phyloP scores from a whole-genome alignment of 1,140 invertebrate genomes.

The Hermetia illucens region DNA sequence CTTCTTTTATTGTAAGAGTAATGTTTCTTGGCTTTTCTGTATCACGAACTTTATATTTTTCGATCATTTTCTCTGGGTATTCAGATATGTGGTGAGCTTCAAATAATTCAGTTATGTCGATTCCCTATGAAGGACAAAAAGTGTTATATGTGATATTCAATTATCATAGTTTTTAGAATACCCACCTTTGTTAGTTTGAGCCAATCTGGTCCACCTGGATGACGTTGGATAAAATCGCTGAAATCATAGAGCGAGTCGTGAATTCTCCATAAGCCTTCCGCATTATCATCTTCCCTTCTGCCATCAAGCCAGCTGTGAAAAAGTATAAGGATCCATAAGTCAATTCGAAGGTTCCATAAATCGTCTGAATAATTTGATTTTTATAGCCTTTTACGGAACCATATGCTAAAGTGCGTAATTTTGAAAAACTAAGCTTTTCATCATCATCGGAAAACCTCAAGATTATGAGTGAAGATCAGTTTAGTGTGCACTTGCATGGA shows the following conservation, averaged over 20 bases:
- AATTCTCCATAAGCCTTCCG: slow-evolving; percentile 65
- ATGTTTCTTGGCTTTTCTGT: slow-evolving; percentile 41
- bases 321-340: slow-evolving; percentile 10
- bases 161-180: slow-evolving; percentile 2
- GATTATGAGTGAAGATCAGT: not conserved
- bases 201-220: slow-evolving; percentile 73
- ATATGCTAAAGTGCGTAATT: not conserved
- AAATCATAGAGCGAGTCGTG: slow-evolving; percentile 63
- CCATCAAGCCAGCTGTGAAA: slow-evolving; percentile 41
- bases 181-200: slow-evolving; percentile 45
- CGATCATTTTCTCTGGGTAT: slow-evolving; percentile 36
- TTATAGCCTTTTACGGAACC: not conserved
- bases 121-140: slow-evolving; percentile 34
- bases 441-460: not conserved
- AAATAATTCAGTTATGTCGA: slow-evolving; percentile 64
- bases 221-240: slow-evolving; percentile 43
- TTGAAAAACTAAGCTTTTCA: slow-evolving; percentile 11
- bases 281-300: slow-evolving; percentile 52
- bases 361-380: slow-evolving; percentile 6
- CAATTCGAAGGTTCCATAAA: slow-evolving; percentile 1
- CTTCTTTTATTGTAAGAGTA: slow-evolving; percentile 48
- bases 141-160: not conserved
- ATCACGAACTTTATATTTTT: slow-evolving; percentile 43
- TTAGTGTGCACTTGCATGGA: too few species aligned
- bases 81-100: slow-evolving; percentile 46